These are phyloP conservation scores for Meta bourneti DNA, from an alignment of 2,888 invertebrate species.

Conservation along the genomic window DNA sequence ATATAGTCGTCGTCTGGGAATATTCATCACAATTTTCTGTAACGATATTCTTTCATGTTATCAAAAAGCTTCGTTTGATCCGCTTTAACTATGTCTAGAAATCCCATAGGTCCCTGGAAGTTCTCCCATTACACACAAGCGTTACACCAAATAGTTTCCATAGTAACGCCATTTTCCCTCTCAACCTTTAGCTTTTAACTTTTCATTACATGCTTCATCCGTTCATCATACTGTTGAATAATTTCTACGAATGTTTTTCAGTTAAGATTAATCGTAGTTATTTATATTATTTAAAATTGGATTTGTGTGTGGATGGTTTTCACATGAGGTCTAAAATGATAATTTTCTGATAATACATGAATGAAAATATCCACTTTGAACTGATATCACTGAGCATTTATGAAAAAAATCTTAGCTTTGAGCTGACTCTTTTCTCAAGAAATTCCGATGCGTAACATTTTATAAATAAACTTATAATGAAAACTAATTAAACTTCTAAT, in stretches of 20 bases:
- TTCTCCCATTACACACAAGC: constrained; percentile 11
- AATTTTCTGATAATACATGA: background rate
- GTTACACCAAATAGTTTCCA: constrained; percentile 6
- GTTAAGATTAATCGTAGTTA: too few relatives aligned
- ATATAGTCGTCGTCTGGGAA: background rate
- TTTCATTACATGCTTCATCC: too few relatives aligned
- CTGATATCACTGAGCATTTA: too few relatives aligned
- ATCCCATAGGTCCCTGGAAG: background rate
- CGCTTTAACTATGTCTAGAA: constrained; percentile 14
- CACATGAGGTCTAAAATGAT: background rate
- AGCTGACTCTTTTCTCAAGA: too few relatives aligned
- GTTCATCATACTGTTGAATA: too few relatives aligned
- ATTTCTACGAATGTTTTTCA: too few relatives aligned
- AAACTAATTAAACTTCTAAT: background rate
- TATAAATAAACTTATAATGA: background rate
- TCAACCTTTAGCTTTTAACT: too few relatives aligned
- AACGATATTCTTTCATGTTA: background rate
- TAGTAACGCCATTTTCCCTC: background rate
- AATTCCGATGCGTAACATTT: background rate
- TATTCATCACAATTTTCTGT: background rate
- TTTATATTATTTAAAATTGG: too few relatives aligned
- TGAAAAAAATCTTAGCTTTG: too few relatives aligned
- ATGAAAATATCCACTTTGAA: background rate
- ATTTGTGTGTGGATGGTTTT: background rate
- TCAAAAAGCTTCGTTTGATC: background rate